Percentiles rank a stretch among this genome's conserved stretches.
These are phyloP conservation scores for Lottia scabra DNA, from an alignment of 2,888 invertebrate species.

Conservation along the genomic window DNA sequence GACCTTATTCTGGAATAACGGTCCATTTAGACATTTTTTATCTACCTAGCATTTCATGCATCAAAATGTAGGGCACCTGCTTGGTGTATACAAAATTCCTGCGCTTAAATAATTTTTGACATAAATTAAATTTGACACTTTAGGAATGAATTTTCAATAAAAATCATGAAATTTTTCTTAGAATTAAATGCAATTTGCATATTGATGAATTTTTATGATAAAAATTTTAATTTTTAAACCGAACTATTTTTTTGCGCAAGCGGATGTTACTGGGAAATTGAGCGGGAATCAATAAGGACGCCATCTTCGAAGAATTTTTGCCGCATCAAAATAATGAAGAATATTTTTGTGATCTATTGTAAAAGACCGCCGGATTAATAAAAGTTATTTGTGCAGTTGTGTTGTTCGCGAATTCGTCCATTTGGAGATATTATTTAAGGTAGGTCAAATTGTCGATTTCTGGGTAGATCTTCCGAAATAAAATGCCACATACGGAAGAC, in stretches of 20 bases:
- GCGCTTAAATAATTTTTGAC: neutral
- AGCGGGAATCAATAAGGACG: constrained; percentile 63
- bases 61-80: neutral
- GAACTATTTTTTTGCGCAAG: neutral
- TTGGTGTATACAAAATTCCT: neutral
- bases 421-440: too few species aligned
- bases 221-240: neutral
- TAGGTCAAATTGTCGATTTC: too few species aligned
- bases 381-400: neutral
- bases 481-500: too few species aligned
- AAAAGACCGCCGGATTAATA: constrained; percentile 37
- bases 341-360: constrained; percentile 26
- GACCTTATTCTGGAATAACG: too few species aligned
- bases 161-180: too few species aligned
- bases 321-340: constrained; percentile 32
- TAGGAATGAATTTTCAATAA: too few species aligned
- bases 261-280: constrained; percentile 34
- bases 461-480: too few species aligned
- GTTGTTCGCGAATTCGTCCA: too few species aligned
- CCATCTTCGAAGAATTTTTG: constrained; percentile 54
- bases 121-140: too few species aligned
- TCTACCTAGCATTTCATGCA: too few species aligned
- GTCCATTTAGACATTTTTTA: too few species aligned
- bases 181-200: too few species aligned
- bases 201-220: neutral